Conservation (phyloP, 2,113 vertebrate genomes). For the Psittacara wagleri region DNA sequence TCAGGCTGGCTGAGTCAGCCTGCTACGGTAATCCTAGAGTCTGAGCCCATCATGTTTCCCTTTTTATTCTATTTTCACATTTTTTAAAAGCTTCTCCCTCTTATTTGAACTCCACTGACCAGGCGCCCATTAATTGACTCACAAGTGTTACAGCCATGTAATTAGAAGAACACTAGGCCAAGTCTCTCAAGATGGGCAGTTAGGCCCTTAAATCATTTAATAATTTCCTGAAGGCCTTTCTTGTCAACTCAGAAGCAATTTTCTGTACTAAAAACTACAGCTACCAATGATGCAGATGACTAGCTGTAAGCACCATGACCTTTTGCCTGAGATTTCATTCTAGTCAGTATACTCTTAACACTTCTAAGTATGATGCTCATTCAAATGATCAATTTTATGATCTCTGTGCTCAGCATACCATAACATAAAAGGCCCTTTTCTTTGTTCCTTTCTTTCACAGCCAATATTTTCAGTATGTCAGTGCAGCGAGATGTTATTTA, state of each 20-base stretch:
- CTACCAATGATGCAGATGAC: neutral
- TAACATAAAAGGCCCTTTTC: slow-evolving; percentile 10
- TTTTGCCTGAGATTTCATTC: neutral
- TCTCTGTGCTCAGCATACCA: neutral
- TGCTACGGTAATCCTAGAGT: neutral
- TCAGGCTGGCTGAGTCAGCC: neutral
- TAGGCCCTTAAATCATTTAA: neutral
- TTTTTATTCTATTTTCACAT: neutral
- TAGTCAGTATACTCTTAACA: neutral
- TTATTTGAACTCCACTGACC: neutral
- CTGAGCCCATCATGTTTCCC: neutral
- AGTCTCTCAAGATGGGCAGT: neutral
- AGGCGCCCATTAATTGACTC: neutral
- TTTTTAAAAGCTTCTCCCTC: neutral
- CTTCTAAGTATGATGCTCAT: neutral
- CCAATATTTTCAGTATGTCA: neutral
- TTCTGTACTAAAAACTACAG: neutral
- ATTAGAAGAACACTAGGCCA: neutral
- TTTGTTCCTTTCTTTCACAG: neutral
- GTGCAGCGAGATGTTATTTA: neutral
- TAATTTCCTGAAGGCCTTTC: slow-evolving; percentile 5
- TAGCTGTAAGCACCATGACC: neutral
- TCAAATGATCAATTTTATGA: neutral
- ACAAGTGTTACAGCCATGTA: neutral
- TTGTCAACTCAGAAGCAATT: neutral